Percentiles rank a stretch among this genome's conserved stretches.
These are phyloP conservation scores for Torymus auratus DNA, from an alignment of 2,888 invertebrate genomes.

Conservation along the genomic window DNA sequence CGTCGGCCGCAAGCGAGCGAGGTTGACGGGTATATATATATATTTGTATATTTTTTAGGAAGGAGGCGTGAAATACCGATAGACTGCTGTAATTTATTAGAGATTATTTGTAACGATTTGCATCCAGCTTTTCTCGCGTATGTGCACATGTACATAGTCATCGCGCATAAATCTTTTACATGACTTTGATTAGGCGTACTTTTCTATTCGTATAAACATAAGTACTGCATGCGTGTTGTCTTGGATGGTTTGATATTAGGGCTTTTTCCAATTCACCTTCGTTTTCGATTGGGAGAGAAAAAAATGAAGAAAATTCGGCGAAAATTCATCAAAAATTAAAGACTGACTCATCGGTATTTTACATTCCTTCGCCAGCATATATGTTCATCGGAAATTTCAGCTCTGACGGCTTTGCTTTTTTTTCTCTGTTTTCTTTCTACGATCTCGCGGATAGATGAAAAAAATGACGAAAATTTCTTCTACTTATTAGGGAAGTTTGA, in stretches of 20 bases:
- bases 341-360: slow-evolving; percentile 31
- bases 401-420: too few relatives aligned
- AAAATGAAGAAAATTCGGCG: neutral
- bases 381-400: too few relatives aligned
- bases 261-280: neutral
- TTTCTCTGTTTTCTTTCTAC: neutral
- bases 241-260: too few relatives aligned
- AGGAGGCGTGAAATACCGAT: slow-evolving; percentile 14
- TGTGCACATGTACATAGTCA: too few relatives aligned
- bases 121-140: too few relatives aligned
- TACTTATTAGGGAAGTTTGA: slow-evolving; percentile 11
- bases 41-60: neutral
- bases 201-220: too few relatives aligned
- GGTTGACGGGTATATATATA: too few relatives aligned
- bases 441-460: slow-evolving; percentile 4
- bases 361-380: neutral
- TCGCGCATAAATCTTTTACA: too few relatives aligned
- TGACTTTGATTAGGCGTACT: too few relatives aligned
- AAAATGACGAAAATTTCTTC: neutral
- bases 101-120: slow-evolving; percentile 6
- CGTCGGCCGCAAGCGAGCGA: slow-evolving; percentile 1
- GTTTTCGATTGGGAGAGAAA: neutral
- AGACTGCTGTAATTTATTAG: slow-evolving; percentile 22
- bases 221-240: too few relatives aligned
- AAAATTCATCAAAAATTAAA: slow-evolving; percentile 14